Conservation (phyloP, 2,113 vertebrate species). For the Mormyrus lacerda region DNA sequence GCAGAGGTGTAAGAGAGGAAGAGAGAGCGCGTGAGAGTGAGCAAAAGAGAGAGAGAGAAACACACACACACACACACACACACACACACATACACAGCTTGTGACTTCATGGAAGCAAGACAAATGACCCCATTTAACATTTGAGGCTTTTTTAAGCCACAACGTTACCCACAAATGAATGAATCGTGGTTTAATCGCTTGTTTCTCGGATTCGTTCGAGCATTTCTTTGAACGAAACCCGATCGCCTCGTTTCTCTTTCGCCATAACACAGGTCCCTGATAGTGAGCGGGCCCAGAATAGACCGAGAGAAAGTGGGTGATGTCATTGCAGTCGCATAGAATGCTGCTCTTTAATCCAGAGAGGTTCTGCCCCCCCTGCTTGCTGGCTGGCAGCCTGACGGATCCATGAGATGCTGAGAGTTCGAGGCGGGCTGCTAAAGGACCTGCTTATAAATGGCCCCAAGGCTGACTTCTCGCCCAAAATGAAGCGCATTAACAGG, state of each 20-base stretch:
- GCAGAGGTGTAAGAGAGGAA: not conserved
- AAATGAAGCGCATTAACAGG: constrained; percentile 37
- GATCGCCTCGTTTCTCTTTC: not conserved
- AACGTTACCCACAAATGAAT: not conserved
- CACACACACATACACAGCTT: not conserved
- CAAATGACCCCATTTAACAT: not conserved
- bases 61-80: too few relatives aligned
- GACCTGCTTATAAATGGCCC: constrained; percentile 36
- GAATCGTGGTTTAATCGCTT: not conserved
- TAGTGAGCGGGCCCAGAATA: constrained; percentile 6
- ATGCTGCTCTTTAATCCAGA: not conserved
- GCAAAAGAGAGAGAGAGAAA: not conserved
- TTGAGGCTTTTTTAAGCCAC: not conserved
- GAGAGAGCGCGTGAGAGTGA: not conserved
- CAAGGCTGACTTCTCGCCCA: constrained; percentile 33
- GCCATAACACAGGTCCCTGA: constrained; percentile 12
- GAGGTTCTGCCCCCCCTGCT: not conserved
- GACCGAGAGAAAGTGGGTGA: constrained; percentile 9
- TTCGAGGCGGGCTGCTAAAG: constrained; percentile 21
- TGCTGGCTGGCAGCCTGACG: constrained; percentile 21
- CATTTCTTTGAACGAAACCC: not conserved
- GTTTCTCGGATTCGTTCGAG: not conserved
- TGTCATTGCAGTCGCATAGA: constrained; percentile 5
- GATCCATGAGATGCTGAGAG: constrained; percentile 40
- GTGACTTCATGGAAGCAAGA: not conserved